These are phyloP conservation scores for Gnathonemus longibarbis DNA, from an alignment of 2,113 vertebrate species.

Conservation along the genomic window DNA sequence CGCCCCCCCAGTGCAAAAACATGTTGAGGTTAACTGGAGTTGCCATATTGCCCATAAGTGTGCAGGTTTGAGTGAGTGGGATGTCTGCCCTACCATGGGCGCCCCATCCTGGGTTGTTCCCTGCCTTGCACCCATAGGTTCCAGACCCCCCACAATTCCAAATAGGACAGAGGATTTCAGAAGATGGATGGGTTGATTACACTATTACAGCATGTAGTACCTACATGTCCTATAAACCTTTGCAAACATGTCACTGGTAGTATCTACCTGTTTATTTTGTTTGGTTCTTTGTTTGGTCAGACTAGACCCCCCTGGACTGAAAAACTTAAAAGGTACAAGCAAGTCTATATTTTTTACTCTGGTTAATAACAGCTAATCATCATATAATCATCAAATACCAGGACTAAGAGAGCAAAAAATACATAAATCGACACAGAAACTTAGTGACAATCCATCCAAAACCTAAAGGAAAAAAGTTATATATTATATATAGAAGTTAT, in stretches of 20 bases:
- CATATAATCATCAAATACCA: neutral
- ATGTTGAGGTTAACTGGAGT: neutral
- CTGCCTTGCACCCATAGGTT: neutral
- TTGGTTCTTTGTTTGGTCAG: neutral
- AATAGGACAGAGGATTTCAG: neutral
- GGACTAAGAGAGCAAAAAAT: neutral
- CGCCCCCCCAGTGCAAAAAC: too few relatives aligned
- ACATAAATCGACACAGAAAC: neutral
- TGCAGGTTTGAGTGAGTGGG: neutral
- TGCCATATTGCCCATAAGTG: neutral
- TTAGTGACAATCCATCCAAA: neutral
- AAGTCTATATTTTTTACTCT: neutral
- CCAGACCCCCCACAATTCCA: neutral
- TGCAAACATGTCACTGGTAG: neutral
- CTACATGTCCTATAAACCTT: neutral
- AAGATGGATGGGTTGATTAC: neutral
- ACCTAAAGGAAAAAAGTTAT: neutral
- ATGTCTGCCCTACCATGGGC: neutral
- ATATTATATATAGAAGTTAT: neutral
- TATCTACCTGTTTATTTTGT: neutral
- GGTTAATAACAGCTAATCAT: neutral
- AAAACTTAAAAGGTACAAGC: neutral
- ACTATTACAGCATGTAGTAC: neutral
- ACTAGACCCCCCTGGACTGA: neutral
- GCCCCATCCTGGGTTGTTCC: too few relatives aligned